A percentile compares a stretch with the other conserved stretches of the same genome.
phyloP scores from a whole-genome alignment of 1,140 invertebrate genomes.

The Platyscapa corneri region DNA sequence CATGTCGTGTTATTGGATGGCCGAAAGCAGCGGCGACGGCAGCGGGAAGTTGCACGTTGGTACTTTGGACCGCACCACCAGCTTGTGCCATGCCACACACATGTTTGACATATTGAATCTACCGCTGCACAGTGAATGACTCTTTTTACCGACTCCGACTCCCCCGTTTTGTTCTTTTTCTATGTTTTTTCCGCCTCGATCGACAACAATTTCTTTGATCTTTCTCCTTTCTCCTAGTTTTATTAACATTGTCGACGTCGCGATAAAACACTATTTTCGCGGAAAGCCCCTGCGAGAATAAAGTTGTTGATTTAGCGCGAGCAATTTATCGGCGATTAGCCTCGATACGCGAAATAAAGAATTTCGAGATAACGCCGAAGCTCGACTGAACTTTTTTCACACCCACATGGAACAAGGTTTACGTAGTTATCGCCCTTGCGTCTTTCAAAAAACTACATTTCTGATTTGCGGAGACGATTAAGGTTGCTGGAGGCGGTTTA shows the following conservation, averaged over 20 bases:
- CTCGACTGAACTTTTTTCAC: background rate
- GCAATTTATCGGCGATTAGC: background rate
- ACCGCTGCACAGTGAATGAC: background rate
- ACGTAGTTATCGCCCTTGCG: too few relatives aligned
- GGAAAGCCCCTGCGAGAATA: background rate
- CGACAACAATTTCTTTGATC: slow-evolving; percentile 37
- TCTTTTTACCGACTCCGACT: background rate
- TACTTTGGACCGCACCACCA: background rate
- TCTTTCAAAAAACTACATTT: background rate
- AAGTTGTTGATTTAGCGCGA: background rate
- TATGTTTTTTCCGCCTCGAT: background rate
- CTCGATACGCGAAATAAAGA: too few relatives aligned
- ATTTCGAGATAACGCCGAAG: too few relatives aligned
- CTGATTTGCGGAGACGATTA: background rate
- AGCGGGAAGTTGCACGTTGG: background rate
- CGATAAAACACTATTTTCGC: background rate
- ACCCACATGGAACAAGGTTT: background rate
- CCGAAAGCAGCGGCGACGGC: background rate
- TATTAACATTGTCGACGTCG: background rate
- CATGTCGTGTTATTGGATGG: background rate
- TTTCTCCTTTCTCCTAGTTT: background rate
- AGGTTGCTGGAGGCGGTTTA: background rate
- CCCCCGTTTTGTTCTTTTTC: background rate
- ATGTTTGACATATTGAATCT: slow-evolving; percentile 45
- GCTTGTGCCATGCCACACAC: slow-evolving; percentile 28